A percentile compares a stretch with the other conserved stretches of the same genome.
Conservation (phyloP, 2,888 invertebrate species). For the Campoplex capitator region DNA sequence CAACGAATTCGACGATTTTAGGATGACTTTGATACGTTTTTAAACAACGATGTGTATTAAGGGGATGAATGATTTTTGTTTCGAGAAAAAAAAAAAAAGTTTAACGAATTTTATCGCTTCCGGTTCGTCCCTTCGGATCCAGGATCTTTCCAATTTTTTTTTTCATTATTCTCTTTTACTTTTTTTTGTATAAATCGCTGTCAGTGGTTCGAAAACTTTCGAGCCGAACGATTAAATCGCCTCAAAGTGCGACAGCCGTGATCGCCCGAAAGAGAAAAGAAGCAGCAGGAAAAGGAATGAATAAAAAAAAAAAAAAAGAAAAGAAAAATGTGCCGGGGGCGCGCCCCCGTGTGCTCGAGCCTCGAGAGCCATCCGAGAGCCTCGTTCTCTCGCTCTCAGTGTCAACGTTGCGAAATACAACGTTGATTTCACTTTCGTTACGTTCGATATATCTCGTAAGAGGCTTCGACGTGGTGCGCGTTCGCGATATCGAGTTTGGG, state of each 20-base stretch:
- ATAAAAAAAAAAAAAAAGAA: background rate
- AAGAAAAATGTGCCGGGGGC: slow-evolving; percentile 64
- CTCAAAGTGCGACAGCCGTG: background rate
- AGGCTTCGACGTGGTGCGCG: slow-evolving; percentile 41
- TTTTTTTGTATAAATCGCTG: background rate
- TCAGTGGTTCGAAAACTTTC: slow-evolving; percentile 32
- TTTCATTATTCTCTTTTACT: background rate
- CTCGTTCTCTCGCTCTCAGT: slow-evolving; percentile 68
- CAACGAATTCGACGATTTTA: background rate
- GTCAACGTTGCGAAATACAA: slow-evolving; percentile 76
- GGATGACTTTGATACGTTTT: background rate
- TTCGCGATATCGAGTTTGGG: slow-evolving; percentile 50
- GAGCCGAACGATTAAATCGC: background rate
- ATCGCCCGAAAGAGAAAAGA: slow-evolving; percentile 7
- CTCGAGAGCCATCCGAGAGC: slow-evolving; percentile 50
- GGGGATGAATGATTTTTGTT: background rate
- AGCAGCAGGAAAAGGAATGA: background rate
- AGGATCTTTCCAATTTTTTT: background rate
- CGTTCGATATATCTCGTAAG: slow-evolving; percentile 71
- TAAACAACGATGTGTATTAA: too few relatives aligned
- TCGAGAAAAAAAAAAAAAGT: background rate
- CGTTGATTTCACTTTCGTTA: slow-evolving; percentile 77
- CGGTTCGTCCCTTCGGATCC: background rate
- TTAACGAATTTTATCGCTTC: background rate
- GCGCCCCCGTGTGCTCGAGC: slow-evolving; percentile 66